phyloP scores from a whole-genome alignment of 2,888 invertebrate species.

The Idaea biselata region DNA sequence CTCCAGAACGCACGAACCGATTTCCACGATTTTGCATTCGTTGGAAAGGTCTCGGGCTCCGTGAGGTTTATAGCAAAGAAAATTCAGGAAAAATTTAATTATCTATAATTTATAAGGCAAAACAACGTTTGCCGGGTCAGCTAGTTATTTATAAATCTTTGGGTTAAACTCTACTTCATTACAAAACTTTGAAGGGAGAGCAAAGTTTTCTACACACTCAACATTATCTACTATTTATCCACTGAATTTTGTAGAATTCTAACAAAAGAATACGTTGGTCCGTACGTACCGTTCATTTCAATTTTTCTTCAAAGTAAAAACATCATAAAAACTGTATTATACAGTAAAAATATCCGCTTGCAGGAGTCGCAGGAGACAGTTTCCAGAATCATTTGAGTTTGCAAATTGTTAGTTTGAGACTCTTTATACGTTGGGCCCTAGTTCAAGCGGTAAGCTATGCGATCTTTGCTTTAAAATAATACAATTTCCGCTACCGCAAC shows the following conservation, averaged over 20 bases:
- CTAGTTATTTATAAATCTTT: background rate
- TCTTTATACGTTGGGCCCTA: slow-evolving; percentile 13
- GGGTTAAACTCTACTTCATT: background rate
- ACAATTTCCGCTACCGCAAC: too few relatives aligned
- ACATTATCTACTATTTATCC: background rate
- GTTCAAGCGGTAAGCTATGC: slow-evolving; percentile 9
- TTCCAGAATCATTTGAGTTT: slow-evolving; percentile 35
- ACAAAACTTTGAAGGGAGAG: background rate
- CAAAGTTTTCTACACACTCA: background rate
- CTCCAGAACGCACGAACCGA: too few relatives aligned
- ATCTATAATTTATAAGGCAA: too few relatives aligned
- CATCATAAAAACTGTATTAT: slow-evolving; percentile 23
- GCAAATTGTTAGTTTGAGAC: slow-evolving; percentile 33
- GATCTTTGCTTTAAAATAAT: background rate
- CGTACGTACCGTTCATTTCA: slow-evolving; percentile 27
- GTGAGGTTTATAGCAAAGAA: too few relatives aligned
- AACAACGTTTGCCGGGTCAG: too few relatives aligned
- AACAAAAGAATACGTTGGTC: background rate
- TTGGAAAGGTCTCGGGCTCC: too few relatives aligned
- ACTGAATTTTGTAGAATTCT: background rate
- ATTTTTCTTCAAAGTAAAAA: slow-evolving; percentile 45
- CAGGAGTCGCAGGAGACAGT: slow-evolving; percentile 23
- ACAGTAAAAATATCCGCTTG: slow-evolving; percentile 23
- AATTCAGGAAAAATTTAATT: too few relatives aligned
- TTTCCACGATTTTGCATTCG: too few relatives aligned